Evolutionary conservation across 2,888 invertebrate genomes (phyloP).

Genomic region (Rhaphigaster nebulosa): DNA sequence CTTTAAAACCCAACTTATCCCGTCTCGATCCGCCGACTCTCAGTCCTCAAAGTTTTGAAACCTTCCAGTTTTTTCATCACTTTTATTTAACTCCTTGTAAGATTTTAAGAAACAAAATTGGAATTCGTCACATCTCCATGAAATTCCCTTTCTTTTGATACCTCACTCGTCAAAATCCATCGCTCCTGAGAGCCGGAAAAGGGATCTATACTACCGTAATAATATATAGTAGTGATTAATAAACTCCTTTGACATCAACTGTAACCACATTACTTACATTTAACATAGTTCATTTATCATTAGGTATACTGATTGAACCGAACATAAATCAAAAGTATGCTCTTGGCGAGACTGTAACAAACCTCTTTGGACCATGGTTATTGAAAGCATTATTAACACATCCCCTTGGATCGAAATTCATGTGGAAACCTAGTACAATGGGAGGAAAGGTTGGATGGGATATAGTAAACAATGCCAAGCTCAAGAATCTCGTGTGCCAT

Average conservation of each 20-base stretch:
- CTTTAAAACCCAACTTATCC: too few relatives aligned
- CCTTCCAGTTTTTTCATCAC: too few relatives aligned
- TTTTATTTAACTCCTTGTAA: too few relatives aligned
- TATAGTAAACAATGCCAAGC: constrained; percentile 27
- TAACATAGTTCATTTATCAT: neutral
- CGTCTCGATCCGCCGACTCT: too few relatives aligned
- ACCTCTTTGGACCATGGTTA: constrained; percentile 29
- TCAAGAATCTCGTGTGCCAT: neutral
- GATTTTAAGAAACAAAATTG: too few relatives aligned
- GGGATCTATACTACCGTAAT: too few relatives aligned
- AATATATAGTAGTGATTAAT: too few relatives aligned
- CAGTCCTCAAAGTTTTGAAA: too few relatives aligned
- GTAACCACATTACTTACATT: neutral
- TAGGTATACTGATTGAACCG: constrained; percentile 3
- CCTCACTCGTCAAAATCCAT: too few relatives aligned
- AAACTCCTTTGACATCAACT: neutral
- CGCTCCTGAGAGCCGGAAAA: too few relatives aligned
- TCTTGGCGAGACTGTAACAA: constrained; percentile 16
- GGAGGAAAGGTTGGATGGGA: constrained; percentile 32
- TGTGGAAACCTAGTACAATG: constrained; percentile 44
- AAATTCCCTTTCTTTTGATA: too few relatives aligned
- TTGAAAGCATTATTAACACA: constrained; percentile 8
- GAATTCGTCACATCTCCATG: too few relatives aligned
- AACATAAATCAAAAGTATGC: neutral
- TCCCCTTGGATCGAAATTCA: constrained; percentile 38